phyloP scores from a whole-genome alignment of 2,888 invertebrate species.

The Noctua janthina region DNA sequence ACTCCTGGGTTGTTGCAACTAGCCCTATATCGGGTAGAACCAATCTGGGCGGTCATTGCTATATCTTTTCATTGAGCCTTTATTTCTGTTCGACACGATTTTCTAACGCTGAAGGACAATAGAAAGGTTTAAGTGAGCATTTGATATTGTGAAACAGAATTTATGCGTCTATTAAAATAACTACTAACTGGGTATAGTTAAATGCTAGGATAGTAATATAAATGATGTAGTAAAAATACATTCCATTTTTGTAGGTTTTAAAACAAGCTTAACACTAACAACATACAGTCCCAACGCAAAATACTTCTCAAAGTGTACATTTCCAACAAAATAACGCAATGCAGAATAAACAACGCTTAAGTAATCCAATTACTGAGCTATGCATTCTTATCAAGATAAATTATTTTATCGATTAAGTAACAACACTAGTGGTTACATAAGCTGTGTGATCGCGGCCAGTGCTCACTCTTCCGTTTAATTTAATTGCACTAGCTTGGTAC shows the following conservation, averaged over 20 bases:
- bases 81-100: constrained; percentile 32
- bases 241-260: neutral
- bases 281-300: neutral
- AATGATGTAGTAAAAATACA: neutral
- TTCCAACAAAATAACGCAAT: constrained; percentile 55
- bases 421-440: constrained; percentile 77
- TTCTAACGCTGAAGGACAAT: constrained; percentile 31
- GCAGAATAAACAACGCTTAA: constrained; percentile 67
- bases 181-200: no score
- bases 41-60: constrained; percentile 2
- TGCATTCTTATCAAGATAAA: constrained; percentile 75
- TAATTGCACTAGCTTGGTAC: constrained; percentile 79
- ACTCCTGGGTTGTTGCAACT: constrained; percentile 40
- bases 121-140: constrained; percentile 27
- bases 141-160: constrained; percentile 14
- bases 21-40: constrained; percentile 16
- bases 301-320: constrained; percentile 25
- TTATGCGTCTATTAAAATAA: neutral
- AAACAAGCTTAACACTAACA: neutral
- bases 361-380: constrained; percentile 76
- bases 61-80: constrained; percentile 7
- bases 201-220: neutral
- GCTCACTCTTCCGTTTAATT: constrained; percentile 86
- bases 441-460: constrained; percentile 77
- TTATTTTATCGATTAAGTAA: constrained; percentile 79